Evolutionary conservation across 1,140 invertebrate species (phyloP).

Genomic region (Bombus haemorrhoidalis): DNA sequence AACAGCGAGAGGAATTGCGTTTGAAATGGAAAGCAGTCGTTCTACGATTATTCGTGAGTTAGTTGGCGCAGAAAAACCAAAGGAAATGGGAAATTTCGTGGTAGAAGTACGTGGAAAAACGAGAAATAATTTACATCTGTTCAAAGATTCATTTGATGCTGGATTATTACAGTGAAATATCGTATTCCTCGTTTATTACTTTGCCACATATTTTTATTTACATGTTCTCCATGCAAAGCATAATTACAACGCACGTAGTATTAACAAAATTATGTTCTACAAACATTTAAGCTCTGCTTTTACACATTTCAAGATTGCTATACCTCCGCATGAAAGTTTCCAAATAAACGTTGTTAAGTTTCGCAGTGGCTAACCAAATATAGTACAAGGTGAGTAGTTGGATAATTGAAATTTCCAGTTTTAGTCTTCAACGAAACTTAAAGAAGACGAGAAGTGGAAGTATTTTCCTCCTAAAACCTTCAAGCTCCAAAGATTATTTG

Average conservation of each 20-base stretch:
- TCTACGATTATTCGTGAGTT: not conserved
- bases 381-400: no score
- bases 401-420: no score
- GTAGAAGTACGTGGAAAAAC: not conserved
- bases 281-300: no score
- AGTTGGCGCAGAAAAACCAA: not conserved
- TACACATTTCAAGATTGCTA: no score
- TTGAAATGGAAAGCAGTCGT: not conserved
- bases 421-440: no score
- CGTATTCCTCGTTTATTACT: not conserved
- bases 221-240: not conserved
- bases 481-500: no score
- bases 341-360: no score
- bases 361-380: no score
- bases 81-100: not conserved
- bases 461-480: no score
- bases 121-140: not conserved
- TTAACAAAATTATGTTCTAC: not conserved
- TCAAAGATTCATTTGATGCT: not conserved
- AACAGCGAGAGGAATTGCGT: not conserved
- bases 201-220: not conserved
- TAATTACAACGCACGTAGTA: not conserved
- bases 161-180: not conserved
- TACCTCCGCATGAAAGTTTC: no score
- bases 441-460: no score